Base-by-base conservation (phyloP, 2,888 invertebrate genomes). In the Orthosia gothica region DNA sequence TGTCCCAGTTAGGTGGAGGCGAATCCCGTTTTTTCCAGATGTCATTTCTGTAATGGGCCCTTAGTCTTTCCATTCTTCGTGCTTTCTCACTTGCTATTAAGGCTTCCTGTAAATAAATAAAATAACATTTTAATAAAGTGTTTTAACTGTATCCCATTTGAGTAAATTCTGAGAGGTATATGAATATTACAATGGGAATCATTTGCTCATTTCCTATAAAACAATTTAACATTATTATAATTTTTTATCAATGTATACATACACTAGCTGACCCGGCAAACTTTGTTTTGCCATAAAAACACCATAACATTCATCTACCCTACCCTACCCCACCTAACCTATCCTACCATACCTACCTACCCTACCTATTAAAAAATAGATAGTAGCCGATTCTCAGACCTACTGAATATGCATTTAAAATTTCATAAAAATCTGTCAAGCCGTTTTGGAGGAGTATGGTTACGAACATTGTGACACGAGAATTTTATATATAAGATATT, bases 1-100 rank as follows among this genome's bases (percentile, higher is more conserved):
- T 97, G 80, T 97, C 97, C 99, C 99, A 99, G 92, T 98, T 97
- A 68, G 96, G 94, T 0, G 99, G 99, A 0, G 99, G 99, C 52
- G 95, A 89, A 11, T 96, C 96, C 59, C 99, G 95, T 91, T 97
- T 98, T 88, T 97, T 97, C 99, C 99, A 99, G 1, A 98, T 97
- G 91, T 98, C 97, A 93, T 99, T 99, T 68, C 91, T 93, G 84
- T 97, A 97, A 92, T 99, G 98, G 0, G 97, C 97, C 72, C 93
- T 91, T 68, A 99, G 91, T 82, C 99, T 96, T 62, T 95, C 93
- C 49, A 96, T 85, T 76, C 98, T 97, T 64, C 98, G 96, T 12
- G 92, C 90, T 87, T 97, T 97, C 95, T 99, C 99, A 93, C 98
- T 98, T 67, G 97, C 93, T 63, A 99, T 96, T 71, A 99, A 84